These are phyloP conservation scores for Epizoanthus ramosus DNA, from an alignment of 92 coral and sea anemone species.

Conservation along the genomic window DNA sequence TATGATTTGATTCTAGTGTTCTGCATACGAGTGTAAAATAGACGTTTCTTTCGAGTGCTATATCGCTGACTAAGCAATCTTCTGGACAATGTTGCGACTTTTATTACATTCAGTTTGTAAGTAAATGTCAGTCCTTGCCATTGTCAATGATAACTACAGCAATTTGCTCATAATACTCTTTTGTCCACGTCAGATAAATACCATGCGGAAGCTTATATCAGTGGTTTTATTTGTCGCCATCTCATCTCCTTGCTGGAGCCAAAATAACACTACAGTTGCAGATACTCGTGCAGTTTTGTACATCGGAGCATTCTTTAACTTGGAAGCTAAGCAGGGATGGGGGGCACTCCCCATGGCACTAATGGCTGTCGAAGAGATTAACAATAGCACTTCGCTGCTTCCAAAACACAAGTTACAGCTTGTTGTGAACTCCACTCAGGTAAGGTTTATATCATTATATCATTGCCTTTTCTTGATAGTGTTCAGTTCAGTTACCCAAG, in stretches of 20 bases:
- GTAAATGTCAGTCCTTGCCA: too few relatives aligned
- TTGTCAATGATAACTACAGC: too few relatives aligned
- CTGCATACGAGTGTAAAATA: too few relatives aligned
- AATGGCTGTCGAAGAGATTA: conserved; percentile 80
- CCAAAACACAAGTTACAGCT: conserved; percentile 67
- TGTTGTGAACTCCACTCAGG: conserved; percentile 80
- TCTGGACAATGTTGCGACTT: too few relatives aligned
- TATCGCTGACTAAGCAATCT: too few relatives aligned
- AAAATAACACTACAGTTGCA: conserved; percentile 22
- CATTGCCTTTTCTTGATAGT: too few relatives aligned
- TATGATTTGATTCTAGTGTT: too few relatives aligned
- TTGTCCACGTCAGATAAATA: too few relatives aligned
- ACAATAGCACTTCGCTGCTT: conserved; percentile 57
- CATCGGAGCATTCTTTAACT: conserved; percentile 86
- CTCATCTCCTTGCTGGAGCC: neutral
- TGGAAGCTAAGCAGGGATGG: conserved; percentile 58
- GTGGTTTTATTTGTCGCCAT: neutral
- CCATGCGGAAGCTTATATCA: neutral
- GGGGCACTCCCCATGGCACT: conserved; percentile 78
- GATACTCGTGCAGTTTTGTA: conserved; percentile 47
- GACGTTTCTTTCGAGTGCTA: too few relatives aligned
- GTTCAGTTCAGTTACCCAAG: too few relatives aligned
- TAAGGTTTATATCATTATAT: conserved; percentile 6
- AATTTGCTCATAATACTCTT: too few relatives aligned
- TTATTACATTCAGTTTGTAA: too few relatives aligned